These are phyloP conservation scores for Drosophila nr. perissopoda DNA, from an alignment of 2,888 invertebrate species.

Conservation along the genomic window DNA sequence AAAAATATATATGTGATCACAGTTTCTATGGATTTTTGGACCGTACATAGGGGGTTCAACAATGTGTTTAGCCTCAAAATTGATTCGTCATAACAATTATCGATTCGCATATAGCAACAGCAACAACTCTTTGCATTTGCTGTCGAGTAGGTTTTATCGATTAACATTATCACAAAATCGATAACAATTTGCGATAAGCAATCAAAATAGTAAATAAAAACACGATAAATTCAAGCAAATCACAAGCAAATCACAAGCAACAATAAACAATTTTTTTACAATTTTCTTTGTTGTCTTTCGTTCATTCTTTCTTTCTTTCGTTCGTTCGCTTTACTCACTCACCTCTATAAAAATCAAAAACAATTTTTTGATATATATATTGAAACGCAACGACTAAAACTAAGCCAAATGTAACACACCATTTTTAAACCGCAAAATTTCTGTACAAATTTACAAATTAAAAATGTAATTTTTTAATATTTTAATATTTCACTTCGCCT, in stretches of 20 bases:
- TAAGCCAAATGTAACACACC: background rate
- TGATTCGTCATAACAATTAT: conserved; percentile 30
- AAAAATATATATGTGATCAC: background rate
- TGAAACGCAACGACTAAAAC: background rate
- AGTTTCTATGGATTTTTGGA: background rate
- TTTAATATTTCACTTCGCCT: background rate
- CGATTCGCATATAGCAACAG: conserved; percentile 26
- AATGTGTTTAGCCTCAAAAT: background rate
- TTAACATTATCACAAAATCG: background rate
- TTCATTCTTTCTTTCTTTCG: background rate
- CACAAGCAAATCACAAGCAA: background rate
- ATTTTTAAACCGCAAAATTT: background rate
- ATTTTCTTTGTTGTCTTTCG: background rate
- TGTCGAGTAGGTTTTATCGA: background rate
- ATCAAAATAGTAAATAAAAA: background rate
- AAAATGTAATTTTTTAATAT: background rate
- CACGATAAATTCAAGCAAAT: background rate
- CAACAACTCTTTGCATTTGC: background rate
- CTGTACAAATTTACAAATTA: background rate
- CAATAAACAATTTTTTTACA: background rate
- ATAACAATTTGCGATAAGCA: background rate
- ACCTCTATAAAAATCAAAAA: background rate
- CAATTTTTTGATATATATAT: background rate
- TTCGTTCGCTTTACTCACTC: background rate
- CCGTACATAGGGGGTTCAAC: background rate